A percentile compares a stretch with the other conserved stretches of the same genome.
phyloP scores from a whole-genome alignment of 2,113 vertebrate species.

The Mus musculus region GRCm39 chr5:36461001-36461500 shows the following conservation, averaged over 20 bases:
- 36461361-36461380: not conserved
- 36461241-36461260: not conserved
- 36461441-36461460: not conserved
- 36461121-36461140: not conserved
- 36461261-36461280: not conserved
- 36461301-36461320: not conserved
- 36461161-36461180: not conserved
- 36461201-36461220: not conserved
- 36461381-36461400: not conserved
- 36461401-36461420: not conserved
- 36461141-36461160: not conserved
- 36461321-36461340: accelerated
- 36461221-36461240: accelerated
- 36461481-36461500: not conserved
- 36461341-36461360: accelerated
- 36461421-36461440: not conserved
- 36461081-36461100: not conserved
- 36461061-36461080: no score
- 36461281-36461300: accelerated
- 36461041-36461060: not conserved
- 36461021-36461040: not conserved
- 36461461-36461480: no score
- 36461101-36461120: not conserved
- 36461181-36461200: not conserved
- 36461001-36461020: not conserved